A percentile compares a stretch with the other conserved stretches of the same genome.
phyloP scores from a whole-genome alignment of 2,797 vertebrate genomes.

The Ctenochaetus hawaiiensis region DNA sequence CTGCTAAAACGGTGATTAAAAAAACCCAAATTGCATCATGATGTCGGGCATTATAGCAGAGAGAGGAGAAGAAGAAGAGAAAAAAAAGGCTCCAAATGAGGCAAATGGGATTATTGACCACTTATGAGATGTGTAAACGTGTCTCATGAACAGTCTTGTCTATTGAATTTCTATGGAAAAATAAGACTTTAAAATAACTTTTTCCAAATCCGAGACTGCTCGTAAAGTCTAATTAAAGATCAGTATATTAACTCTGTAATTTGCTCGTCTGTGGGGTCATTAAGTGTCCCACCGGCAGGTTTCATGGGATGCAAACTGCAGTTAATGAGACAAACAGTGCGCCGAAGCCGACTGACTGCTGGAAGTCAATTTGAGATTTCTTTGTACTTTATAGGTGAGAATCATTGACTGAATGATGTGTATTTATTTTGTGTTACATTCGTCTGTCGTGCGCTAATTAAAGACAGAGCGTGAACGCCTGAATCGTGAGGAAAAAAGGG shows the following conservation, averaged over 20 bases:
- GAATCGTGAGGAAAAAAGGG: conserved; percentile 26
- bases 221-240: conserved; percentile 85
- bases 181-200: conserved; percentile 71
- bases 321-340: conserved; percentile 79
- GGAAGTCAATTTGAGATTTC: conserved; percentile 54
- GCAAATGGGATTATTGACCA: conserved; percentile 67
- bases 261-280: conserved; percentile 79
- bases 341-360: conserved; percentile 69
- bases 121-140: conserved; percentile 75
- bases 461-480: conserved; percentile 27
- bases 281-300: conserved; percentile 74
- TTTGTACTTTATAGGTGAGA: conserved; percentile 63
- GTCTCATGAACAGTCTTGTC: conserved; percentile 42
- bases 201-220: conserved; percentile 72
- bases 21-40: conserved; percentile 89
- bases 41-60: conserved; percentile 79
- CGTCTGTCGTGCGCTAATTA: conserved; percentile 21
- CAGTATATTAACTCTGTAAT: conserved; percentile 81
- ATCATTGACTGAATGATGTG: conserved; percentile 26
- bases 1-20: conserved; percentile 87
- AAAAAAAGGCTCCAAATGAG: conserved; percentile 65
- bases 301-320: conserved; percentile 82
- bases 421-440: conserved; percentile 24
- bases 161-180: conserved; percentile 57
- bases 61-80: background rate